Base-by-base conservation (phyloP, 2,113 vertebrate genomes). In the Rhynchopsitta pachyrhyncha region DNA sequence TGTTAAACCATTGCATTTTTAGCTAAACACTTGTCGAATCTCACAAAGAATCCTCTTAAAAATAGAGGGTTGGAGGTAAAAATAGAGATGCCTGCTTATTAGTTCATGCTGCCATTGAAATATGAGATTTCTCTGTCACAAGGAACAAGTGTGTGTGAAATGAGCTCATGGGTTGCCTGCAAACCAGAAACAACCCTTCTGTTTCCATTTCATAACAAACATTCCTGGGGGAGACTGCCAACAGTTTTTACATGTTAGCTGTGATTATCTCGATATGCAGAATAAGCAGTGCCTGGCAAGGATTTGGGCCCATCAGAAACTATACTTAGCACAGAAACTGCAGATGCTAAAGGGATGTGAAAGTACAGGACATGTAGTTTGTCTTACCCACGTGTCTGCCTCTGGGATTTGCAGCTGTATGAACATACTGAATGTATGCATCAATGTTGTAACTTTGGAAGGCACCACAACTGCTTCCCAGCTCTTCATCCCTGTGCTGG, bases 331-430 rank as follows among this genome's bases (percentile, higher is more conserved):
- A 17, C 2, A 3, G 37, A 39, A 80, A 37, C 28, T 20, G 9
- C 17, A 28, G 19, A 37, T 31, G 57, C 52, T 39, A 20, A 22
- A 24, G 14, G 42, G 46, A 50, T 60, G 37, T 9, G 23, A 44
- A 41, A 59, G 13, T 5, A 13, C 15, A 9, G 8, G 25, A 4
- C 9, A 11, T 8, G 0, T 1, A 41, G 13, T 3, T 14, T 19
- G 35, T 13, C 37, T 50, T 13, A 15, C 4, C 29, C 19, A 12
- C 29, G 33, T 28, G 19, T n/a, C 17, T 62, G 24, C 11, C 29
- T 7, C 11, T 16, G 8, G 37, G 35, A 22, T 33, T 37, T 91
- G n/a, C 42, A 77, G 57, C 49, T 57, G 55, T 18, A 4, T 7
- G 47, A 29, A 12, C 17, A 4, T 2, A 1, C 6, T 7, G 44